Base-by-base conservation (phyloP, 2,888 invertebrate species). In the Caenorhabditis sp. region DNA sequence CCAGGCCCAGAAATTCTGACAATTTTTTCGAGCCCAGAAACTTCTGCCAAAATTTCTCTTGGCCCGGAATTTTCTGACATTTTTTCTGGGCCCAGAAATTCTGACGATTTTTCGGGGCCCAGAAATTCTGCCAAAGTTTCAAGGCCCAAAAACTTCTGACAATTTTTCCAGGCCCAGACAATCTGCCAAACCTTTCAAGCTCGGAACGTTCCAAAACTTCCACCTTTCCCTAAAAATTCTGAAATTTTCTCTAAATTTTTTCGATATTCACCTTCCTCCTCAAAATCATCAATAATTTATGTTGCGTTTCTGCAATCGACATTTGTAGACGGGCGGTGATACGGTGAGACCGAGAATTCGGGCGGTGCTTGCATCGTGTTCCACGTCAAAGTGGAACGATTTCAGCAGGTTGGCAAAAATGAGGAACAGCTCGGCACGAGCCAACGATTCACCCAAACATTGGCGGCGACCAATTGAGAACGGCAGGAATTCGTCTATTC, bases 391-490 rank as follows among this genome's bases (percentile, higher is more conserved):
- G 17, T 71, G 68, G 55, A 86, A 86, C 17, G 78, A 75, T 23
- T 79, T 75, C 51, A 86, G 60, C 23, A 87, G 63, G 76, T 84
- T 84, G 6, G 84, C 79, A 54, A 86, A 86, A 21, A 87, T 80
- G 53, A 86, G 68, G 53, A 87, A 86, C 21, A 86, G 73, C 66
- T 86, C 86, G 4, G 83, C 82, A 1, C 81, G 59, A 4, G 86
- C 86, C 36, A 86, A 62, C 8, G 83, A 83, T 65, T 87, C 86
- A 12, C 86, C 86, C 36, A 87, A 67, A 69, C 86, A 86, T 66
- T 85, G 83, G 19, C 88, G 66, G 59, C 83, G 84, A 14, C 84
- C 86, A 49, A 86, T 79, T 3, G 83, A 83, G 68, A 86, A 86
- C 24, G 86, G 86, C 58, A 86, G 54, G 36, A 85, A 84, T 26